A percentile compares a stretch with the other conserved stretches of the same genome.
Conservation (phyloP, 2,797 vertebrate species). For the Scyliorhinus canicula region DNA sequence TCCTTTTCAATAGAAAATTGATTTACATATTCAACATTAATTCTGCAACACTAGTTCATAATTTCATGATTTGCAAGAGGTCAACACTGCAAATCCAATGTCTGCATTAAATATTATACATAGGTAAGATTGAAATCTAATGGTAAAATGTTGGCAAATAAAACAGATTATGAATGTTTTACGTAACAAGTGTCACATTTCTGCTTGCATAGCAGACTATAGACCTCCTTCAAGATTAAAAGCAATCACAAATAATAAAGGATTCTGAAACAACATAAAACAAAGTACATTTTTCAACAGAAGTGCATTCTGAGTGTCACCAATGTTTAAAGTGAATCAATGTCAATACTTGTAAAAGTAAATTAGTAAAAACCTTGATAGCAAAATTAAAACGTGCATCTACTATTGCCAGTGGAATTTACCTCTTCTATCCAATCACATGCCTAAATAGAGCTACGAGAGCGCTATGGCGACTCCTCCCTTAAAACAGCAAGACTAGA, state of each 20-base stretch:
- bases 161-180: too few species aligned
- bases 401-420: background rate
- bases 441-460: background rate
- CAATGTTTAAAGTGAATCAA: background rate
- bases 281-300: background rate
- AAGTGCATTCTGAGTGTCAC: background rate
- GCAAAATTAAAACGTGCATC: background rate
- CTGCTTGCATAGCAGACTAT: background rate
- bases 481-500: background rate
- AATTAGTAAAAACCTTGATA: background rate
- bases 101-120: background rate
- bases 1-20: background rate
- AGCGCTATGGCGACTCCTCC: background rate
- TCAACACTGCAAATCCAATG: background rate
- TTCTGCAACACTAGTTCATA: conserved; percentile 11
- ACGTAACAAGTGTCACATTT: too few species aligned
- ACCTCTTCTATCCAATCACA: background rate
- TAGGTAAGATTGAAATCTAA: background rate
- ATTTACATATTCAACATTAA: conserved; percentile 9
- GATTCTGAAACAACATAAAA: background rate
- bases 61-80: background rate
- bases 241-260: background rate
- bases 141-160: background rate
- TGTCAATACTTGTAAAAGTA: background rate
- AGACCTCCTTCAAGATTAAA: background rate